A percentile compares a stretch with the other conserved stretches of the same genome.
These are phyloP conservation scores for Holothuria leucospilota DNA, from an alignment of 53 echinoderm and acorn worm genomes.

Conservation along the genomic window DNA sequence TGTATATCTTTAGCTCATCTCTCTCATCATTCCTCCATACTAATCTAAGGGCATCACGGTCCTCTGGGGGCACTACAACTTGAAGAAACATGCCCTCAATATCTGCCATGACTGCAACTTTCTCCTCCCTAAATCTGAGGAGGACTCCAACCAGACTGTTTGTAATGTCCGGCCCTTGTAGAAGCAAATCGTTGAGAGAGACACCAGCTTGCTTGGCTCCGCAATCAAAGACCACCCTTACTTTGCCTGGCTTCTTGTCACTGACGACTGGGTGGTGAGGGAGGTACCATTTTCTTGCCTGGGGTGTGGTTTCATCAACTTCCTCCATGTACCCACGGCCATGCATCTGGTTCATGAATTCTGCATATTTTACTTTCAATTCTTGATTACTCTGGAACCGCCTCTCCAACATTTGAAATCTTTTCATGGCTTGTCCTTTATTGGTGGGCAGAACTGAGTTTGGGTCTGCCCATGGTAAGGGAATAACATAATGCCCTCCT, in stretches of 20 bases:
- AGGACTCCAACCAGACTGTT: constrained; percentile 50
- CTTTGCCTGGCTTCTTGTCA: constrained; percentile 50
- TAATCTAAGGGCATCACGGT: constrained; percentile 20
- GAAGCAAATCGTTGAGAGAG: constrained; percentile 45
- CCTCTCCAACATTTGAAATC: not conserved
- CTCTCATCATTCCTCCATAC: constrained; percentile 1
- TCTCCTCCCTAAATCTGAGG: constrained; percentile 24
- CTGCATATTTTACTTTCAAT: constrained; percentile 63
- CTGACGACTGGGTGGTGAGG: constrained; percentile 36
- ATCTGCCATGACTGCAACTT: constrained; percentile 17
- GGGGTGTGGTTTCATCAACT: not conserved
- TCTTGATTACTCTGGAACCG: constrained; percentile 76
- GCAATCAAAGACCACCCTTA: constrained; percentile 57
- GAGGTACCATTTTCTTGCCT: constrained; percentile 6
- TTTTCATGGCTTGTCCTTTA: not conserved
- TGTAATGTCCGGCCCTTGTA: constrained; percentile 57
- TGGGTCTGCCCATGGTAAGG: constrained; percentile 30
- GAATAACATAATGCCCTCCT: constrained; percentile 11
- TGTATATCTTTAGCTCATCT: constrained; percentile 11
- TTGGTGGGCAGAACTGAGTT: constrained; percentile 7
- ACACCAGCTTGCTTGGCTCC: constrained; percentile 43
- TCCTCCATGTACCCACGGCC: constrained; percentile 35
- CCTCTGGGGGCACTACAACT: constrained; percentile 9
- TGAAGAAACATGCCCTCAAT: constrained; percentile 42
- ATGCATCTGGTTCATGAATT: no score